Evolutionary conservation across 2,113 vertebrate genomes (phyloP).

Genomic region (Strix uralensis): DNA sequence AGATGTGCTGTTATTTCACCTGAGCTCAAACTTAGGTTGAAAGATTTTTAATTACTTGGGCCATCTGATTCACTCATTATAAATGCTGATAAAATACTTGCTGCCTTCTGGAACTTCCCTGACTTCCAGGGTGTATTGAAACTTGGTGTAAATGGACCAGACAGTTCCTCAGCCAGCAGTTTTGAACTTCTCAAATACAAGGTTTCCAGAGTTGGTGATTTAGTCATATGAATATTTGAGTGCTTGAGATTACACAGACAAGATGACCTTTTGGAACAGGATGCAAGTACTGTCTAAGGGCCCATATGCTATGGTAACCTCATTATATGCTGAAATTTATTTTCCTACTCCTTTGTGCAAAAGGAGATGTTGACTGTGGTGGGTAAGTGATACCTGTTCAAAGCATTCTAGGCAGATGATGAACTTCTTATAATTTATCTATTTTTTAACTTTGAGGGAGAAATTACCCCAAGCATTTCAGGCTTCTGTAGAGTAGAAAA

Average conservation of each 20-base stretch:
- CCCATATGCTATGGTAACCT: neutral
- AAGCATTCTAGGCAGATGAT: neutral
- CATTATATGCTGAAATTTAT: conserved; percentile 15
- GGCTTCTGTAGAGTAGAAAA: neutral
- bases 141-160: neutral
- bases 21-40: neutral
- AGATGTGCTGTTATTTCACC: neutral
- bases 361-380: neutral
- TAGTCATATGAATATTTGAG: neutral
- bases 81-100: neutral
- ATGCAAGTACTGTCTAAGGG: neutral
- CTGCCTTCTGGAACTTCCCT: neutral
- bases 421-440: neutral
- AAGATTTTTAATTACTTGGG: neutral
- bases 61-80: neutral
- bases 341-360: neutral
- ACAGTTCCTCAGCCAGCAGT: neutral
- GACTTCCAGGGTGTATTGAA: neutral
- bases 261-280: neutral
- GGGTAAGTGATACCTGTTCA: neutral
- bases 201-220: neutral
- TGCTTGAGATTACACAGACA: neutral
- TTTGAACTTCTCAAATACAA: neutral
- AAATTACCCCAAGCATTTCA: neutral
- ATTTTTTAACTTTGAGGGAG: neutral